Conservation (phyloP, 2,888 invertebrate genomes). For the Dysmachus trigonus region DNA sequence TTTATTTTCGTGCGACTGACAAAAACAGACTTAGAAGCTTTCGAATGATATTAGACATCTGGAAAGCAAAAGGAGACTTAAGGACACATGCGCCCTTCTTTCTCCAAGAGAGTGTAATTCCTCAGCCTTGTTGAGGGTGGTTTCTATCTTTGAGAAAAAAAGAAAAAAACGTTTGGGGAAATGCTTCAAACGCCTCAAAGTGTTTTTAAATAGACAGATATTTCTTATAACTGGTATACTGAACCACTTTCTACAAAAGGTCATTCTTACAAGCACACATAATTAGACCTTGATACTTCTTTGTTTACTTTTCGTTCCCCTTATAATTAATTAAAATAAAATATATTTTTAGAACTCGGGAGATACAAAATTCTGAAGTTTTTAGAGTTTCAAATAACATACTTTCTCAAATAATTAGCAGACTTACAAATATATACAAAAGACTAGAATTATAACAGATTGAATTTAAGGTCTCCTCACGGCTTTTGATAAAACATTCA, state of each 20-base stretch:
- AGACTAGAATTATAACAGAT: background rate
- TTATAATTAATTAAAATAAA: background rate
- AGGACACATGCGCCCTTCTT: constrained; percentile 8
- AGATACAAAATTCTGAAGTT: background rate
- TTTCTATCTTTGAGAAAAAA: background rate
- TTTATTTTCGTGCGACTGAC: constrained; percentile 1
- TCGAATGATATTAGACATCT: constrained; percentile 18
- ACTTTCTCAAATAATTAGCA: background rate
- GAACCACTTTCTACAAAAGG: background rate
- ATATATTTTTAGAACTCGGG: background rate
- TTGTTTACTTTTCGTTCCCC: background rate
- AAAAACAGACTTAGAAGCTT: constrained; percentile 32
- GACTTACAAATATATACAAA: background rate
- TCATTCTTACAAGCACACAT: background rate
- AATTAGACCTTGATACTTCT: background rate
- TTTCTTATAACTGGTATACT: background rate
- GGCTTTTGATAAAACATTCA: background rate
- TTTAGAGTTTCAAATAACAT: background rate
- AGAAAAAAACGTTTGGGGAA: background rate
- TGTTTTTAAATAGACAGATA: background rate
- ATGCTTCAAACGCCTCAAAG: background rate
- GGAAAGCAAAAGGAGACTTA: constrained; percentile 5
- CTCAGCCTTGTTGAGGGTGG: background rate
- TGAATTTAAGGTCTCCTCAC: background rate
- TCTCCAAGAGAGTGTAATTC: background rate